Evolutionary conservation across 53 echinoderm and acorn worm species (phyloP), one percentile per base, ranked within the genome.

Genomic region (Astropecten irregularis): DNA sequence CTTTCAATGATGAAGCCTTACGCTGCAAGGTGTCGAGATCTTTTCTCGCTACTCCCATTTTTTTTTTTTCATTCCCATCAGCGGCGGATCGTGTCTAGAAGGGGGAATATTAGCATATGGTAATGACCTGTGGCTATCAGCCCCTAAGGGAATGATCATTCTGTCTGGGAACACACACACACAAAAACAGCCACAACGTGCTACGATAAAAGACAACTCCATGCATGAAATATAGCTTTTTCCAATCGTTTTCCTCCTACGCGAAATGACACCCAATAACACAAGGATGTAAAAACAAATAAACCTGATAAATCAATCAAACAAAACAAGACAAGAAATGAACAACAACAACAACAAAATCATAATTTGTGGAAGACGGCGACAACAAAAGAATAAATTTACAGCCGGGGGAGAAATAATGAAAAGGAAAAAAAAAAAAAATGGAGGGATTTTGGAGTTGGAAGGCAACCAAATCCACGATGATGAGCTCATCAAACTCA

Each of bases 401-500:
- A 3, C 3, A 2, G 30, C 13, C 9, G 21, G 31, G 21, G 31
- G 8, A 4, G 4, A 1, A 30, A 4, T 30, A 13, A 3, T 30
- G 2, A 8, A 42, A 42, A 30, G 13, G 3, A 48, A 50, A 4
- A 52, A 23, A 71, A n/a, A 8, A 33, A 29, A 50, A 53, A 2
- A 51, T 51, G 71, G 30, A 19, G 71, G 50, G 51, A 71, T 33
- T 8, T 11, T 20, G 34, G n/a, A n/a, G n/a, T n/a, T n/a, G 9
- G 19, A 19, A 38, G 16, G 13, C 35, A 1, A 39, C 31, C n/a
- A n/a, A 35, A 71, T 31, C 32, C 21, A 52, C 20, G 32, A 32
- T 51, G 71, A 71, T 71, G 50, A 21, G 51, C 31, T 32, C 71
- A 52, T 52, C 56, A 76, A 76, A 76, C 56, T n/a, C n/a, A n/a